A percentile compares a stretch with the other conserved stretches of the same genome.
Evolutionary conservation across 2,888 invertebrate genomes (phyloP).

Genomic region (Erannis defoliaria): DNA sequence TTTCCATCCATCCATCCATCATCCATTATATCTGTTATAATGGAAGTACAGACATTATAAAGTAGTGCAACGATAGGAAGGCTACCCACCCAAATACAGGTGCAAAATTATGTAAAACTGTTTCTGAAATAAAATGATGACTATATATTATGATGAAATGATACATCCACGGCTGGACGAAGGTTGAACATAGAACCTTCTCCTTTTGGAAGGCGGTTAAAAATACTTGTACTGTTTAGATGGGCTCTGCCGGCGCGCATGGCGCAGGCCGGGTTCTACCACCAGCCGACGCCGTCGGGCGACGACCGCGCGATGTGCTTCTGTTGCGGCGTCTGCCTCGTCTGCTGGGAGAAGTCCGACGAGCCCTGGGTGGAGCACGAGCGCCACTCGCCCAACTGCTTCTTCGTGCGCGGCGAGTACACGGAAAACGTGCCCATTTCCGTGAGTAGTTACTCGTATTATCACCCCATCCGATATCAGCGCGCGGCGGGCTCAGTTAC

Average conservation of each 20-base stretch:
- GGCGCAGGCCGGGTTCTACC: constrained; percentile 99
- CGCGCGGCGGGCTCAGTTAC: no score
- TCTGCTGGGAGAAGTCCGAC: constrained; percentile 98
- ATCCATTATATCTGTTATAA: no score
- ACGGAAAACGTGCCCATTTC: constrained; percentile 98
- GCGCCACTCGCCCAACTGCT: constrained; percentile 96
- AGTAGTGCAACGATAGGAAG: no score
- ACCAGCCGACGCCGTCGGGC: constrained; percentile 95
- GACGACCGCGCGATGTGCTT: constrained; percentile 99
- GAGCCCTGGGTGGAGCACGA: constrained; percentile 99
- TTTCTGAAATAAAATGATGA: no score
- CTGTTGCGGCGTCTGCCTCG: constrained; percentile 97
- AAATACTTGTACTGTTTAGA: constrained; percentile 72
- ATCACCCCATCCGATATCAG: no score
- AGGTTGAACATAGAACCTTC: background rate
- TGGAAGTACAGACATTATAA: no score
- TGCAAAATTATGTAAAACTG: no score
- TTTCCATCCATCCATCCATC: no score
- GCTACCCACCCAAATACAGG: no score
- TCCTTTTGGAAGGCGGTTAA: background rate
- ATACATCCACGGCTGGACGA: no score
- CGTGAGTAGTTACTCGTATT: constrained; percentile 62
- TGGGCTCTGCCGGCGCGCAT: constrained; percentile 98
- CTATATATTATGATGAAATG: no score
- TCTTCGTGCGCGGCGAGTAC: constrained; percentile 97